Evolutionary conservation across 92 coral and sea anemone species (phyloP), one percentile per base, ranked within the genome.

Genomic region (Diadumene lineata): DNA sequence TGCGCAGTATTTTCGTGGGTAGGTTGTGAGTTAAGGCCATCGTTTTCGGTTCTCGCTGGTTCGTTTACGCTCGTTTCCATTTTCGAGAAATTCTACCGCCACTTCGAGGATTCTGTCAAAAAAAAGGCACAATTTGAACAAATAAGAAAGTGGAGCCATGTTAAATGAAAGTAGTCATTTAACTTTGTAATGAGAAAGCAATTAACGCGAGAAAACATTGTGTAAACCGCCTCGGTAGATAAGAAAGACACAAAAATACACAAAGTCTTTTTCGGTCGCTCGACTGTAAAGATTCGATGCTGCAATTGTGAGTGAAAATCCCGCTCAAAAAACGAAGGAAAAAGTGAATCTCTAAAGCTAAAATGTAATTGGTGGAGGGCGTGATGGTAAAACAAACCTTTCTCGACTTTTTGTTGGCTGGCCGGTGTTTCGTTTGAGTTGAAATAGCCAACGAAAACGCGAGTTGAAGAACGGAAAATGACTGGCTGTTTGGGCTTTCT

Each of bases 341-440:
- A 83, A 82, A 83, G 70, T 66, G 88, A 76, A 85, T 90, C 90
- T 87, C 86, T 74, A 85, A 78, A 87, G 81, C 89, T 86, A 87
- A 86, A 87, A 88, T 92, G 77, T 84, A 76, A 92, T 94, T 96
- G 99, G 91, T 90, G 99, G 97, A 96, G 99, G 94, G 91, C 96
- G 96, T 96, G 92, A 86, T 84, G 94, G 89, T 89, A 96, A 89
- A 96, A 96, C 99, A 96, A 96, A 96, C 97, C 99, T 93, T 91
- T 88, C 91, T 88, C 97, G 97, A 70, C 86, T 87, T 93, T 85
- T 96, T 86, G 99, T 96, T 96, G 99, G 99, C 85, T 86, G 89
- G 86, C 94, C 97, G 94, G 97, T 91, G 97, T 91, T 88, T 91
- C 98, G 97, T 94, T 89, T 92, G 92, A 89, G 90, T 91, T 92